These are phyloP conservation scores for Poeciliopsis occidentalis DNA, from an alignment of 2,113 vertebrate genomes.

Conservation along the genomic window DNA sequence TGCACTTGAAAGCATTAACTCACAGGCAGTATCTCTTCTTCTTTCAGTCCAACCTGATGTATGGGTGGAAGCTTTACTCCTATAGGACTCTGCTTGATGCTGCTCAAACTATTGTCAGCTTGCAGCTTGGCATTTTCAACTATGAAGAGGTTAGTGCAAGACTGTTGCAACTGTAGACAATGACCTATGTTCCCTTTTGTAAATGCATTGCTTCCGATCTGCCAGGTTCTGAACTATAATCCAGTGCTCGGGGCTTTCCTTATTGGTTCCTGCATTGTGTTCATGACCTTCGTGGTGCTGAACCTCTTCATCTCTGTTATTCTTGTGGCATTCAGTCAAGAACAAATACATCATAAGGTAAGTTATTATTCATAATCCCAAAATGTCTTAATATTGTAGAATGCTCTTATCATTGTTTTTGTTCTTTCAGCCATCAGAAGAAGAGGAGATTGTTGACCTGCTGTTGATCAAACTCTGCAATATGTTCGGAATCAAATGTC, in stretches of 20 bases:
- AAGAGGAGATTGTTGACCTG: slow-evolving; percentile 91
- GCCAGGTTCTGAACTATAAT: slow-evolving; percentile 89
- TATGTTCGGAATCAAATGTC: slow-evolving; percentile 86
- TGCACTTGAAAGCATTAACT: not conserved
- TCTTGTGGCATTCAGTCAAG: slow-evolving; percentile 92
- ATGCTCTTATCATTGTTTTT: not conserved
- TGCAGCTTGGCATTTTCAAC: slow-evolving; percentile 97
- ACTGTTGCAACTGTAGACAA: slow-evolving; percentile 1
- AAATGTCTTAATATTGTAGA: slow-evolving; percentile 7
- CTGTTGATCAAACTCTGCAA: slow-evolving; percentile 89
- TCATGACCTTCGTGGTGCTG: slow-evolving; percentile 95
- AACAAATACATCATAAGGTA: slow-evolving; percentile 91
- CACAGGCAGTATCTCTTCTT: slow-evolving; percentile 6
- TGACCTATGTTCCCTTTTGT: slow-evolving; percentile 13
- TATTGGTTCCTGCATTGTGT: slow-evolving; percentile 93
- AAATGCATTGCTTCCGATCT: slow-evolving; percentile 10
- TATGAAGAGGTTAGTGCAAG: slow-evolving; percentile 88
- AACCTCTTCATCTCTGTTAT: slow-evolving; percentile 97
- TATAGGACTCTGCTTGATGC: slow-evolving; percentile 91
- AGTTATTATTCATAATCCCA: not conserved
- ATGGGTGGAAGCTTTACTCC: slow-evolving; percentile 92
- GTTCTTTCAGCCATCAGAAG: slow-evolving; percentile 87
- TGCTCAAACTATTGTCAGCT: slow-evolving; percentile 90
- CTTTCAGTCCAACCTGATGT: slow-evolving; percentile 90
- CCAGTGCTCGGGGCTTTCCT: slow-evolving; percentile 90